Conservation (phyloP, 1,140 invertebrate species). For the Neocloeon triangulifer region DNA sequence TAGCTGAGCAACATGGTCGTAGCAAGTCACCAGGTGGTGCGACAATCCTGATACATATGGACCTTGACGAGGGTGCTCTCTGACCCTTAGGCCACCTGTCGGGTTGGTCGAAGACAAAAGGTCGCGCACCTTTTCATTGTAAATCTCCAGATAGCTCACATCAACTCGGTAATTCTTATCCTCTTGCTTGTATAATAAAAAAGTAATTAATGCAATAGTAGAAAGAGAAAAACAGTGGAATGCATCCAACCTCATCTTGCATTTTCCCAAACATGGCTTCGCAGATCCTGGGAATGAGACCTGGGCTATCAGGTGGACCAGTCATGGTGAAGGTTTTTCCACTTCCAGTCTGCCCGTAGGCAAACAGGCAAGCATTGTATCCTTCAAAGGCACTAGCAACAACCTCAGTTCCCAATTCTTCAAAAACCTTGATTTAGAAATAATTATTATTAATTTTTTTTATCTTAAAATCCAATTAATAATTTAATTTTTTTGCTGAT, state of each 20-base stretch:
- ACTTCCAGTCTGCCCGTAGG: slow-evolving; percentile 84
- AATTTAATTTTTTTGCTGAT: too few species aligned
- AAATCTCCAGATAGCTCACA: slow-evolving; percentile 76
- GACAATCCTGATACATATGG: slow-evolving; percentile 86
- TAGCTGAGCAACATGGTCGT: slow-evolving; percentile 27
- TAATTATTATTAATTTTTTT: too few species aligned
- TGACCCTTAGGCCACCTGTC: slow-evolving; percentile 47
- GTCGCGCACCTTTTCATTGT: slow-evolving; percentile 79
- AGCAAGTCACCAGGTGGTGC: slow-evolving; percentile 47
- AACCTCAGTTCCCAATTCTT: slow-evolving; percentile 70
- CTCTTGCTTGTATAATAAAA: slow-evolving; percentile 31
- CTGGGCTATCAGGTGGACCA: slow-evolving; percentile 58
- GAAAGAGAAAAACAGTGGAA: not conserved
- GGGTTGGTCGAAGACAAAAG: slow-evolving; percentile 41
- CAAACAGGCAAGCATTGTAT: slow-evolving; percentile 95
- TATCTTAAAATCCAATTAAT: too few species aligned
- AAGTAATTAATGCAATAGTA: not conserved
- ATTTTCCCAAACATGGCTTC: slow-evolving; percentile 50
- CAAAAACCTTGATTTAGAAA: slow-evolving; percentile 58
- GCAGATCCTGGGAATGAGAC: slow-evolving; percentile 71
- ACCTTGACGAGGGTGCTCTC: slow-evolving; percentile 78
- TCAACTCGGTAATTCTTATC: slow-evolving; percentile 63
- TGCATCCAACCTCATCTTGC: slow-evolving; percentile 7
- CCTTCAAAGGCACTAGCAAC: slow-evolving; percentile 87
- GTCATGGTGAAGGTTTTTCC: slow-evolving; percentile 99